These are phyloP conservation scores for Dasypogon diadema DNA, from an alignment of 2,888 invertebrate species.

Conservation along the genomic window DNA sequence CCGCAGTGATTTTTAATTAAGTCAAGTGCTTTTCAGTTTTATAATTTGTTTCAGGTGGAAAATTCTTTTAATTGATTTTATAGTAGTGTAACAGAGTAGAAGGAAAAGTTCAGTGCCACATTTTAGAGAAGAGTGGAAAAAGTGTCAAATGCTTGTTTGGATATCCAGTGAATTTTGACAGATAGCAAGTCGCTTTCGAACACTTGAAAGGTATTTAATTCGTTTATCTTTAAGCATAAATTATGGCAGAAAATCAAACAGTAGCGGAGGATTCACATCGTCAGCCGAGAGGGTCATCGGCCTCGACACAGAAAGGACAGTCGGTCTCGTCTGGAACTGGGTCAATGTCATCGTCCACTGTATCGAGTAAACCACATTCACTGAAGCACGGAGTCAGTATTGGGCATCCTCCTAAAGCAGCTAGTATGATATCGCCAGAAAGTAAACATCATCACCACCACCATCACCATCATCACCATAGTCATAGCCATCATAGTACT, in stretches of 20 bases:
- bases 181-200: background rate
- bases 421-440: slow-evolving; percentile 39
- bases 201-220: slow-evolving; percentile 23
- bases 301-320: slow-evolving; percentile 15
- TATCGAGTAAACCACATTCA: slow-evolving; percentile 33
- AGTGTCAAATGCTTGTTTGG: slow-evolving; percentile 41
- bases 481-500: slow-evolving; percentile 55
- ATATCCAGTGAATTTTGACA: slow-evolving; percentile 35
- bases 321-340: slow-evolving; percentile 22
- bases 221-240: slow-evolving; percentile 24
- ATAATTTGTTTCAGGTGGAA: slow-evolving; percentile 17
- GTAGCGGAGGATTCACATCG: slow-evolving; percentile 38
- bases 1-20: background rate
- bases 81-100: background rate
- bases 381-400: slow-evolving; percentile 23
- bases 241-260: slow-evolving; percentile 49
- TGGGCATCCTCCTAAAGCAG: background rate
- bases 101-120: background rate
- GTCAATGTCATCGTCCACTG: slow-evolving; percentile 22
- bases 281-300: background rate
- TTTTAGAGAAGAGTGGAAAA: slow-evolving; percentile 10
- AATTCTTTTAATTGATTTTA: background rate
- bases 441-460: slow-evolving; percentile 60
- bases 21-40: slow-evolving; percentile 16
- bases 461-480: slow-evolving; percentile 58